Evolutionary conservation across 92 coral and sea anemone species (phyloP).

Genomic region (Anthopleura xanthogrammica): DNA sequence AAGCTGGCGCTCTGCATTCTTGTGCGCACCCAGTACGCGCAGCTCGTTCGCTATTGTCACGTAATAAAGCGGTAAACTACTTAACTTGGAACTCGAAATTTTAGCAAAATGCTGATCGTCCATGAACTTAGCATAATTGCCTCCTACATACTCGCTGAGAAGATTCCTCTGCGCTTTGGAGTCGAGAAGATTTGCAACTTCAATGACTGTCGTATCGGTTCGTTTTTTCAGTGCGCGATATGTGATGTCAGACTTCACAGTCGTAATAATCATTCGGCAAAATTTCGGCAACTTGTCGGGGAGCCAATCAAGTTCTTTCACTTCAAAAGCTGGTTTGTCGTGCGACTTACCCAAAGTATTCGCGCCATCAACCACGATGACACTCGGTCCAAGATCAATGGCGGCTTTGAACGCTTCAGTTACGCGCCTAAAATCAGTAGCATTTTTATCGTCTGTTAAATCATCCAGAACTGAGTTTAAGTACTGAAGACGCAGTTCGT

Average conservation of each 20-base stretch:
- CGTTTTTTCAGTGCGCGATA: constrained; percentile 69
- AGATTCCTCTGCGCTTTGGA: constrained; percentile 63
- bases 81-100: constrained; percentile 64
- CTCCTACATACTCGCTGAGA: constrained; percentile 72
- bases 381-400: constrained; percentile 77
- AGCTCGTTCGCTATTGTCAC: constrained; percentile 83
- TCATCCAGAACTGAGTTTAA: constrained; percentile 60
- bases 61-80: constrained; percentile 78
- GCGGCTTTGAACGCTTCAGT: constrained; percentile 90
- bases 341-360: constrained; percentile 73
- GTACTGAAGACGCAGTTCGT: constrained; percentile 82
- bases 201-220: constrained; percentile 70
- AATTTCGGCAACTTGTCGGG: constrained; percentile 66
- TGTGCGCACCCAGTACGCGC: constrained; percentile 69
- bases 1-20: constrained; percentile 75
- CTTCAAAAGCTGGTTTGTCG: constrained; percentile 68
- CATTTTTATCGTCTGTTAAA: constrained; percentile 54
- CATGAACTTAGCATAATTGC: constrained; percentile 64
- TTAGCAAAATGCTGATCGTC: constrained; percentile 54
- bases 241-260: constrained; percentile 81
- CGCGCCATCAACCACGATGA: constrained; percentile 84
- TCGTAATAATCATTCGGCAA: constrained; percentile 85
- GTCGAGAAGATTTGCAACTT: constrained; percentile 66
- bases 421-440: constrained; percentile 67
- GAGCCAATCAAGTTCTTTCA: constrained; percentile 89